A percentile compares a stretch with the other conserved stretches of the same genome.
Conservation (phyloP, 2,888 invertebrate genomes). For the Coenonympha glycerion region DNA sequence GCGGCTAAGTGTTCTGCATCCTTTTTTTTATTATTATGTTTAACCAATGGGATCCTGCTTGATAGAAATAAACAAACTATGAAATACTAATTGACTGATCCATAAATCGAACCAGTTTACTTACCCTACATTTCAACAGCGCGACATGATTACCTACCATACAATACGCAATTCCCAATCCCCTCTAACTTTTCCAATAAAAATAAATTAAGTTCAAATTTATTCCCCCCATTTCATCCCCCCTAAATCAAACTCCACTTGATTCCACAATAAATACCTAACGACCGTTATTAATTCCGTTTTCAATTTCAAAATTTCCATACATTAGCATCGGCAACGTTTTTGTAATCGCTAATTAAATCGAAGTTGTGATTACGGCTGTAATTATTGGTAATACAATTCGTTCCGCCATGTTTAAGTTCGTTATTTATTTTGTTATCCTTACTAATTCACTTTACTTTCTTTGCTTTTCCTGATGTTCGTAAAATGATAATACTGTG, state of each 20-base stretch:
- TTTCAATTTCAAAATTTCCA: constrained; percentile 26
- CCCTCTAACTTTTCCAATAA: constrained; percentile 1
- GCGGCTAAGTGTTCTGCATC: too few species aligned
- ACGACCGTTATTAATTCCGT: constrained; percentile 19
- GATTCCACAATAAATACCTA: constrained; percentile 14
- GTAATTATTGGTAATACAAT: constrained; percentile 15
- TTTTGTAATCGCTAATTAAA: constrained; percentile 26
- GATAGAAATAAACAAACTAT: too few species aligned
- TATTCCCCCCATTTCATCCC: background rate
- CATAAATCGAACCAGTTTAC: background rate
- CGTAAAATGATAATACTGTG: background rate
- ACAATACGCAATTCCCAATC: background rate
- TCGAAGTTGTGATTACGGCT: constrained; percentile 26
- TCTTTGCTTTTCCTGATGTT: background rate
- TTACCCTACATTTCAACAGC: background rate
- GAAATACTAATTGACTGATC: too few species aligned
- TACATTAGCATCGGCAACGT: constrained; percentile 25
- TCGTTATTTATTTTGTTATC: background rate
- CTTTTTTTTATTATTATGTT: too few species aligned
- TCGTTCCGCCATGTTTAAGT: constrained; percentile 8
- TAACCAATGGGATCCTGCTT: too few species aligned
- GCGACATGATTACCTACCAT: background rate
- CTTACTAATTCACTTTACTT: constrained; percentile 7
- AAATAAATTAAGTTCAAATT: constrained; percentile 1
- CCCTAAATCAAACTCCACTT: constrained; percentile 13